Base-by-base conservation (phyloP, 1,140 invertebrate species). In the Pomacea maculata region DNA sequence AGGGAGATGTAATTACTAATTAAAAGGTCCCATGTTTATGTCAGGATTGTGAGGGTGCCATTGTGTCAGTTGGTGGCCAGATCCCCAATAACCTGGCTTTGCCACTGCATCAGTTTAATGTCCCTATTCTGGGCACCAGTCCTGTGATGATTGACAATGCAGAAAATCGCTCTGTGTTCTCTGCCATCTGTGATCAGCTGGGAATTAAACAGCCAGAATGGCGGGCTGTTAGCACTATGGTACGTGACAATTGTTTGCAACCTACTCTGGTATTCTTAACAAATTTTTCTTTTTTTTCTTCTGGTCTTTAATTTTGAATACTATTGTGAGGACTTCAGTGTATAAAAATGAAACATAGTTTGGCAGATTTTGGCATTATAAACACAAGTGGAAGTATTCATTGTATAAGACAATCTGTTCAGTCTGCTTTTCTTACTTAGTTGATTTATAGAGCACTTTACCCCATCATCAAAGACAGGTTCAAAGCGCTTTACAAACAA, bases 41-140 rank as follows among this genome's bases (percentile, higher is more conserved):
- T 63, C 78, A 87, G 86, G 71, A 83, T 19, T 82, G 83, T 71
- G 75, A 79, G 74, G 87, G 87, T 52, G 82, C 83, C 29, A 86
- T 88, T 70, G 81, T 88, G 14, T 86, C 86, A 19, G 86, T 88
- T 25, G 87, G 87, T 17, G 87, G 87, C 25, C 87, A 88, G 78
- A 87, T 88, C 55, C 87, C 87, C 19, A 88, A 88, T 80, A 88
- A 87, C 77, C 79, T 88, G 34, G 87, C 87, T 9, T 81, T 88
- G 61, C 85, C 86, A 34, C 83, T 88, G 0, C 80, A 86, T 76
- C 82, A 84, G n/a, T 79, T 84, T 78, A 83, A 83, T 14, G 86
- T 85, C 7, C 80, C 75, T 21, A 83, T 88, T 61, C 77, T 88
- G 17, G 87, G 87, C n/a, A 87, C 87, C 25, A 84, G 78, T 78